These are phyloP conservation scores for Phymastichus coffea DNA, from an alignment of 1,140 invertebrate genomes.

Conservation along the genomic window DNA sequence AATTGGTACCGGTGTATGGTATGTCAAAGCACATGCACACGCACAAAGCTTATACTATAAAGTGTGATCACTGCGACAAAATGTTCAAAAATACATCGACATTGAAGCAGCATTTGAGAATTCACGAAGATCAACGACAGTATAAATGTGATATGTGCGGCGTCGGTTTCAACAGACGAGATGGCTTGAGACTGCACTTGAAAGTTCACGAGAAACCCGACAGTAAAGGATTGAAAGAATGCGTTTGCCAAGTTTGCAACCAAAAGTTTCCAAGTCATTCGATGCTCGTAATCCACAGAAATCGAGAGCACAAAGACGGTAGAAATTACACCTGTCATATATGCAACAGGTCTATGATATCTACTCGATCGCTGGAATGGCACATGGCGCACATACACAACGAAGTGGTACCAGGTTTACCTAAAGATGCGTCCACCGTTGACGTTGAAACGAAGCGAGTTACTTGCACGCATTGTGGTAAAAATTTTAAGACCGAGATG, in stretches of 20 bases:
- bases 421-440: constrained; percentile 33
- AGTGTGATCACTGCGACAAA: constrained; percentile 54
- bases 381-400: constrained; percentile 54
- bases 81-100: constrained; percentile 57
- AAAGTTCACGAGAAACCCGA: constrained; percentile 50
- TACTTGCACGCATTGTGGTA: constrained; percentile 49
- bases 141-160: constrained; percentile 53
- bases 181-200: constrained; percentile 57
- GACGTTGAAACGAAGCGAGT: constrained; percentile 44
- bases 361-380: constrained; percentile 50
- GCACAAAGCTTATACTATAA: constrained; percentile 53
- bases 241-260: constrained; percentile 53
- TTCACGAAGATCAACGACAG: constrained; percentile 54
- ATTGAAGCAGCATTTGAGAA: constrained; percentile 53
- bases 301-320: constrained; percentile 52
- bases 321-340: constrained; percentile 52
- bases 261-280: constrained; percentile 55
- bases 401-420: constrained; percentile 37
- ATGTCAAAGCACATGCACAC: constrained; percentile 56
- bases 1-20: constrained; percentile 53
- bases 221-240: constrained; percentile 51
- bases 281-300: constrained; percentile 52
- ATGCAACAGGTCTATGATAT: constrained; percentile 55
- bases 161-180: constrained; percentile 55
- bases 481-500: constrained; percentile 55